These are phyloP conservation scores for Macrobrachium rosenbergii DNA, from an alignment of 1,140 invertebrate species.

Conservation along the genomic window DNA sequence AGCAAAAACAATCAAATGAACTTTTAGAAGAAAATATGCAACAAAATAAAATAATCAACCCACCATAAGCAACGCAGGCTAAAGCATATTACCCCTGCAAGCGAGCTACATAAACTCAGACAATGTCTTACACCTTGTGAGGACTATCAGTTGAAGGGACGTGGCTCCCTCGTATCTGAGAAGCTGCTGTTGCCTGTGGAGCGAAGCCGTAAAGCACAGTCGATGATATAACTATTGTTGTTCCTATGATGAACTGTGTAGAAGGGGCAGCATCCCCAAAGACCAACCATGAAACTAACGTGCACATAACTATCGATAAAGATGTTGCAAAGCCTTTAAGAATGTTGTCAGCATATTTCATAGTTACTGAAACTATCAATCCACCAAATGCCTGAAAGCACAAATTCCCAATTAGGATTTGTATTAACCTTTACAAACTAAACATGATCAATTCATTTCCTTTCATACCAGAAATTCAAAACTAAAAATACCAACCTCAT, in stretches of 20 bases:
- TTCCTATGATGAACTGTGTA: conserved; percentile 72
- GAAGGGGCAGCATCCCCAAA: conserved; percentile 73
- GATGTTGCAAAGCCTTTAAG: conserved; percentile 75
- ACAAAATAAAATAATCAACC: too few relatives aligned
- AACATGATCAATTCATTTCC: not conserved
- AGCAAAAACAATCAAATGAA: too few relatives aligned
- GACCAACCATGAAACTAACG: conserved; percentile 75
- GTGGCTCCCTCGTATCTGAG: not conserved
- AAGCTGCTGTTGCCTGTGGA: conserved; percentile 27
- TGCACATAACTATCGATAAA: conserved; percentile 75
- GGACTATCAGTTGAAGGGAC: conserved; percentile 15
- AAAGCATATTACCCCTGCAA: not conserved
- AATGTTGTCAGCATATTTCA: conserved; percentile 76
- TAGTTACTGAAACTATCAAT: conserved; percentile 72
- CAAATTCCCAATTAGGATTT: not conserved
- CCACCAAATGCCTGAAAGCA: conserved; percentile 67
- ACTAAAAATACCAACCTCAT: not conserved
- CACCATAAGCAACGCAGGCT: too few relatives aligned
- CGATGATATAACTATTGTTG: conserved; percentile 73
- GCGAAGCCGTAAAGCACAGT: conserved; percentile 72
- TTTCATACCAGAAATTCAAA: not conserved
- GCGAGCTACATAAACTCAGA: conserved; percentile 49
- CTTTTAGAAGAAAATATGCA: too few relatives aligned
- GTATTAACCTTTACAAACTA: not conserved
- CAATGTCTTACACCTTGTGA: conserved; percentile 60